Conservation (phyloP, 2,888 invertebrate genomes). For the Ypsolopha scabrella region DNA sequence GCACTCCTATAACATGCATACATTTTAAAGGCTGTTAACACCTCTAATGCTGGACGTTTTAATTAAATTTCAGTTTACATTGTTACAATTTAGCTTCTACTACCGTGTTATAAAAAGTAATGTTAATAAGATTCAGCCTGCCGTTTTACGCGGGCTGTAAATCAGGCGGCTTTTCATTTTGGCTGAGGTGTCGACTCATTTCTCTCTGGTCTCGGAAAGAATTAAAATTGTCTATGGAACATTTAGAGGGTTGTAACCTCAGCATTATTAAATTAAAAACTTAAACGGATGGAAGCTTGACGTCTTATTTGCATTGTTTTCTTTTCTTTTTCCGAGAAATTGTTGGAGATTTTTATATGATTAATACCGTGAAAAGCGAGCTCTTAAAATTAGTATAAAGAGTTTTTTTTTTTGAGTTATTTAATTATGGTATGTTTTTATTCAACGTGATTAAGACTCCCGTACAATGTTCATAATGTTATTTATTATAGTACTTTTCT, state of each 20-base stretch:
- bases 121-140: conserved; percentile 60
- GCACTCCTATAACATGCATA: conserved; percentile 21
- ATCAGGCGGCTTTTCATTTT: conserved; percentile 62
- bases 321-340: no score
- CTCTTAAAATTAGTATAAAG: no score
- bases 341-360: no score
- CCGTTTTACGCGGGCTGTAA: conserved; percentile 54
- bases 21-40: conserved; percentile 56
- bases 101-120: conserved; percentile 63
- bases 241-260: background rate
- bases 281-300: background rate
- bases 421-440: no score
- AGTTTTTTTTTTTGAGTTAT: no score
- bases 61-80: conserved; percentile 62
- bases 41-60: conserved; percentile 52
- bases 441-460: no score
- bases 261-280: conserved; percentile 1
- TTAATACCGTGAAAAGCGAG: no score
- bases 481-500: no score
- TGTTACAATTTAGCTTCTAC: conserved; percentile 52
- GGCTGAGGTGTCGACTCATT: conserved; percentile 59
- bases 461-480: no score
- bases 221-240: conserved; percentile 52
- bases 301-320: background rate
- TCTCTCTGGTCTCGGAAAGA: conserved; percentile 46